Conservation (phyloP, 2,888 invertebrate species). For the Cerastis leucographa region DNA sequence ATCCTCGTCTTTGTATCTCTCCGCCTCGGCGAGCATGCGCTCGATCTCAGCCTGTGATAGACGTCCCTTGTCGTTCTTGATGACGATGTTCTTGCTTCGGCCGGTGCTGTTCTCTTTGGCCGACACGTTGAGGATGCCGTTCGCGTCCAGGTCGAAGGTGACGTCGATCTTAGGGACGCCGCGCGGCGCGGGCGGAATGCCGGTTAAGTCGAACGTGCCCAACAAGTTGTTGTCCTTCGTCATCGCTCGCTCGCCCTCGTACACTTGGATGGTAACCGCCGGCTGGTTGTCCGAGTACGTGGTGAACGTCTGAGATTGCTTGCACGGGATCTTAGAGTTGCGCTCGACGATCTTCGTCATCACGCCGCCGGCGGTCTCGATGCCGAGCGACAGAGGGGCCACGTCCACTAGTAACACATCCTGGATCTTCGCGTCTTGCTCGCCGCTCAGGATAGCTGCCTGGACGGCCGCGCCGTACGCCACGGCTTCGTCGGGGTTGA, state of each 20-base stretch:
- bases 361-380: constrained; percentile 95
- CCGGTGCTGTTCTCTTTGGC: constrained; percentile 93
- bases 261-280: constrained; percentile 93
- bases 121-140: constrained; percentile 95
- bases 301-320: constrained; percentile 93
- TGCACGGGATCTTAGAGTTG: constrained; percentile 93
- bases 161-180: constrained; percentile 93
- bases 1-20: constrained; percentile 93
- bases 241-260: constrained; percentile 95
- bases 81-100: constrained; percentile 94
- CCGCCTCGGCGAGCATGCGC: constrained; percentile 94
- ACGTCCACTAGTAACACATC: constrained; percentile 92
- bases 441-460: constrained; percentile 93
- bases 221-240: constrained; percentile 94
- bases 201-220: constrained; percentile 92
- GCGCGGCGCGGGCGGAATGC: constrained; percentile 93
- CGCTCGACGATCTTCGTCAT: constrained; percentile 94
- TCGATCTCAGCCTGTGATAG: constrained; percentile 96
- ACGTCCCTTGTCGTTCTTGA: constrained; percentile 95
- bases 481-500: constrained; percentile 95
- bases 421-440: constrained; percentile 94
- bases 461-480: constrained; percentile 95
- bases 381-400: constrained; percentile 92
- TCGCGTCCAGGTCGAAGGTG: constrained; percentile 94
- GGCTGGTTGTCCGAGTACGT: constrained; percentile 96